phyloP scores from a whole-genome alignment of 1,140 invertebrate genomes.

The Euura saliciscinereae region DNA sequence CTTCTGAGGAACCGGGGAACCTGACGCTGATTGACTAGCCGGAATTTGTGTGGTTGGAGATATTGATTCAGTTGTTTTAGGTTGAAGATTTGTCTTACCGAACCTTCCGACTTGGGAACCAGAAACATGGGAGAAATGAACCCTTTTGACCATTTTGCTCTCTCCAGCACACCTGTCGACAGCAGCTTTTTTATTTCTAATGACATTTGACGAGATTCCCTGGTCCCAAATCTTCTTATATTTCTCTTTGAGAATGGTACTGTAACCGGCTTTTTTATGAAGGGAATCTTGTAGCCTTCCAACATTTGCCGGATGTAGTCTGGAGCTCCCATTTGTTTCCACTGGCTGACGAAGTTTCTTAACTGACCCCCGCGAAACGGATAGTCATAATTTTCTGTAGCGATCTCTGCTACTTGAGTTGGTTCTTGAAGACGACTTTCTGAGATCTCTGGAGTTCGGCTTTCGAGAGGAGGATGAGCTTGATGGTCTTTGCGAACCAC shows the following conservation, averaged over 20 bases:
- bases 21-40: constrained; percentile 25
- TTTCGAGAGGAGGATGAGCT: background rate
- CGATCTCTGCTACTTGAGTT: background rate
- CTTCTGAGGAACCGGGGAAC: constrained; percentile 19
- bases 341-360: background rate
- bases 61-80: constrained; percentile 31
- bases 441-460: background rate
- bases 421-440: background rate
- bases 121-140: constrained; percentile 36
- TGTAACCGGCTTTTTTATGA: constrained; percentile 15
- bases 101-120: constrained; percentile 28
- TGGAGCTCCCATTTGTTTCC: constrained; percentile 10
- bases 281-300: constrained; percentile 18
- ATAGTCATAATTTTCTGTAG: background rate
- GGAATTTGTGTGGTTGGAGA: constrained; percentile 27
- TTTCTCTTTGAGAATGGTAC: constrained; percentile 12
- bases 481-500: constrained; percentile 2
- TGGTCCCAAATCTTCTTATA: constrained; percentile 15
- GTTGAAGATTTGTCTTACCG: constrained; percentile 30
- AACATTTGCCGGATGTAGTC: constrained; percentile 12
- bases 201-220: constrained; percentile 16
- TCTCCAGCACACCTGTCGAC: constrained; percentile 8
- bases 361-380: background rate
- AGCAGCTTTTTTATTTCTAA: constrained; percentile 12
- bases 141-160: constrained; percentile 18